Evolutionary conservation across 2,888 invertebrate species (phyloP).

Genomic region (Lepidonotus clava): DNA sequence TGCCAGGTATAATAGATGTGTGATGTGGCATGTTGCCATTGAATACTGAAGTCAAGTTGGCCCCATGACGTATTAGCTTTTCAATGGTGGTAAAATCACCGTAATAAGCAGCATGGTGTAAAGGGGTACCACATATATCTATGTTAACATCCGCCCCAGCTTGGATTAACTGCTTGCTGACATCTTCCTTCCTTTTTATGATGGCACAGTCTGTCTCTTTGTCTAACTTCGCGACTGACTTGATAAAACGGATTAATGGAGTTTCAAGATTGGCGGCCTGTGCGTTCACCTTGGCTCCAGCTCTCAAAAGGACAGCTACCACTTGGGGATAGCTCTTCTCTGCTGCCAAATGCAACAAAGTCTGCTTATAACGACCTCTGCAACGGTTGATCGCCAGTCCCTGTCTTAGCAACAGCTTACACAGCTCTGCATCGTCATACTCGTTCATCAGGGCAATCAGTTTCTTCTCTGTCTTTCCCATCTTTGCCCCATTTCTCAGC

Average conservation of each 20-base stretch:
- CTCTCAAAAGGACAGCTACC: neutral
- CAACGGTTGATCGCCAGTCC: neutral
- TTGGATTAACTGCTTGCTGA: neutral
- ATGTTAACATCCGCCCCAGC: constrained; percentile 14
- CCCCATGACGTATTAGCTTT: constrained; percentile 7
- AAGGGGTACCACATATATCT: neutral
- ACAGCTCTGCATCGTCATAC: constrained; percentile 24
- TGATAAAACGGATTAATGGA: neutral
- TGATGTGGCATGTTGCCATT: constrained; percentile 13
- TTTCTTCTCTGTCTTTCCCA: neutral
- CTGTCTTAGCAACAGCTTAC: neutral
- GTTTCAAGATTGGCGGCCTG: neutral
- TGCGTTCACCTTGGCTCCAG: constrained; percentile 31
- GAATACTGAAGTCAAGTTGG: neutral
- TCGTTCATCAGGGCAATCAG: constrained; percentile 8
- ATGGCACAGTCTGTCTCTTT: too few relatives aligned
- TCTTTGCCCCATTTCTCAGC: neutral
- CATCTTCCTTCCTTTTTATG: neutral
- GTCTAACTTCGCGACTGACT: too few relatives aligned
- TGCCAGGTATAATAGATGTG: too few relatives aligned
- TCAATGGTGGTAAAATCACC: neutral
- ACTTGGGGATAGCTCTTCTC: constrained; percentile 9
- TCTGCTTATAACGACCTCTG: neutral
- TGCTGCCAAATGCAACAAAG: constrained; percentile 2
- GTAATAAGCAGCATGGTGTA: constrained; percentile 16